Evolutionary conservation across 2,113 vertebrate genomes (phyloP), one percentile per base, ranked within the genome.

Genomic region (Struthidea cinerea): DNA sequence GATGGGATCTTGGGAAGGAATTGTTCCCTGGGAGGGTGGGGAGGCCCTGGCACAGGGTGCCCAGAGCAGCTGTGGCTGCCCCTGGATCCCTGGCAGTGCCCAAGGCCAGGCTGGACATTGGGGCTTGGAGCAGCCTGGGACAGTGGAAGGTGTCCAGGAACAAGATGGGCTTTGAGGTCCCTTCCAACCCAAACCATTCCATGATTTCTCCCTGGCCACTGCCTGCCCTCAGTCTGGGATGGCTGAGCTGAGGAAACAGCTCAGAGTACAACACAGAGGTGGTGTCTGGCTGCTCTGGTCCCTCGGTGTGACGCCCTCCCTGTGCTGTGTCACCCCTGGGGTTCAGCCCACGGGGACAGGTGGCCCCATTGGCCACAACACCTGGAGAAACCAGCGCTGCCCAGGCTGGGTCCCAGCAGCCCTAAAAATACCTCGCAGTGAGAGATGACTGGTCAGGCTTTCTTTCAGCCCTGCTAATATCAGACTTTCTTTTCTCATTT

Each of bases 151-250:
- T 32, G 49, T 20, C 30, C 35, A 28, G n/a, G 39, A 4, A 9
- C 0, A 0, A 67, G 47, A 7, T 55, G 41, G 3, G 21, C 16
- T 83, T 37, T 5, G 0, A 16, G 13, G n/a, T 63, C 32, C 13
- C 8, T 42, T 3, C 19, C 64, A 22, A 0, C 12, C 32, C 35
- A 56, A 37, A 11, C 10, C 39, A 32, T 35, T 63, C 55, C 24
- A 7, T 22, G 41, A 27, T 41, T 49, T 37, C 35, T 42, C 16
- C 19, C n/a, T 2, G 10, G 23, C 49, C 12, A 3, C 10, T 37
- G 50, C 8, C 0, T 41, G 28, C 23, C 52, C 37, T 65, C 18
- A 13, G 28, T 8, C 9, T 39, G 1, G 10, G 35, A 3, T 1
- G 4, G 41, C 60, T 49, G 79, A 37, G 70, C 79, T 70, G 75